Evolutionary conservation across 1,140 invertebrate genomes (phyloP).

Genomic region (Metaphire vulgaris): DNA sequence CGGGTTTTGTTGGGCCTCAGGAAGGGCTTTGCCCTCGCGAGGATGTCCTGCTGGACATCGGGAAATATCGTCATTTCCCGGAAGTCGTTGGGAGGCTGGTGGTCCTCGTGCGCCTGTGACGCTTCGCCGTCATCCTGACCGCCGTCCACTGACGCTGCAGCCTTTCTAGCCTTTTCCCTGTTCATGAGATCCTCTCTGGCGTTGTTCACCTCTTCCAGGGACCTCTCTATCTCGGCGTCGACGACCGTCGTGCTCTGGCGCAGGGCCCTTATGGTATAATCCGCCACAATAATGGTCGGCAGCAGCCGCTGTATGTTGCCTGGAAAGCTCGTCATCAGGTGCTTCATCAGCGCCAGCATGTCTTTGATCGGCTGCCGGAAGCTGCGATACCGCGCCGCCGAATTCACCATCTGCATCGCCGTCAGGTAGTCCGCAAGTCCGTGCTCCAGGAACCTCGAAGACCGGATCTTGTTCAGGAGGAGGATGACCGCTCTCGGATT

Average conservation of each 20-base stretch:
- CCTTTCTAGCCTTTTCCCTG: neutral
- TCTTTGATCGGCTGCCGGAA: neutral
- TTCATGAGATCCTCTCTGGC: neutral
- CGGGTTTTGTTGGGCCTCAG: conserved; percentile 58
- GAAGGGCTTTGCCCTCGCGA: conserved; percentile 39
- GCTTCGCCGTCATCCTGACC: neutral
- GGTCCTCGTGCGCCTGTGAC: neutral
- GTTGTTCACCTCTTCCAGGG: neutral
- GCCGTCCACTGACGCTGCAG: neutral
- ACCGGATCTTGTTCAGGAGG: conserved; percentile 5
- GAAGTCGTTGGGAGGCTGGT: conserved; percentile 36
- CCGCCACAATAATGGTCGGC: neutral
- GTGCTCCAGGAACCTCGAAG: neutral
- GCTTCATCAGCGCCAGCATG: neutral
- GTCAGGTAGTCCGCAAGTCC: neutral
- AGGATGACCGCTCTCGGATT: neutral
- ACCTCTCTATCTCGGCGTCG: neutral
- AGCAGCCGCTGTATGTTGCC: neutral
- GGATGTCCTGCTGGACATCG: conserved; percentile 1
- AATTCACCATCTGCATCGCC: neutral
- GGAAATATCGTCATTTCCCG: conserved; percentile 33
- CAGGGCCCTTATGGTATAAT: neutral
- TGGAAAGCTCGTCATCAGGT: neutral
- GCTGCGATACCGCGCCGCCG: neutral
- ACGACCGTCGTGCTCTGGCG: neutral